These are phyloP conservation scores for Pecten maximus DNA, from an alignment of 2,888 invertebrate genomes.

Conservation along the genomic window DNA sequence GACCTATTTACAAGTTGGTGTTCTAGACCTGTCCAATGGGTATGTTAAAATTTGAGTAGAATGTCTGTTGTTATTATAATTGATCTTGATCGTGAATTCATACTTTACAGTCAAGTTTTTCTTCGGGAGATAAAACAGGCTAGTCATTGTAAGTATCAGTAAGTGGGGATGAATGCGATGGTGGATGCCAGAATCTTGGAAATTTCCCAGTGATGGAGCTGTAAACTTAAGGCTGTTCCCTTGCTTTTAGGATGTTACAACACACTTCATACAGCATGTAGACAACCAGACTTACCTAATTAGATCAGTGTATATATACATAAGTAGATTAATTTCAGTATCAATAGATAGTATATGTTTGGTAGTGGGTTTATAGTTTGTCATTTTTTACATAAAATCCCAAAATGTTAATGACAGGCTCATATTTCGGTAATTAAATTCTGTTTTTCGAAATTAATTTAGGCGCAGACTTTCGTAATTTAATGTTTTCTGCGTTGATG, in stretches of 20 bases:
- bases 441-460: neutral
- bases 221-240: neutral
- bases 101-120: constrained; percentile 13
- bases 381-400: too few relatives aligned
- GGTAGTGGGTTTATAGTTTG: too few relatives aligned
- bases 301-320: neutral
- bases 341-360: too few relatives aligned
- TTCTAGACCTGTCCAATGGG: neutral
- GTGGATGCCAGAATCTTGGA: neutral
- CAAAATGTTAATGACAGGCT: too few relatives aligned
- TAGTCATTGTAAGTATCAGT: neutral
- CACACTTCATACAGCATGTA: neutral
- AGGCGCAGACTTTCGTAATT: too few relatives aligned
- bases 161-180: neutral
- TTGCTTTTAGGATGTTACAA: neutral
- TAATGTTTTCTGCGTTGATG: neutral
- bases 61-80: neutral
- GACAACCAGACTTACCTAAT: neutral
- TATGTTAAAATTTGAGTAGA: neutral
- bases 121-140: constrained; percentile 11
- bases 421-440: too few relatives aligned
- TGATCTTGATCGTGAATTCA: neutral
- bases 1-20: too few relatives aligned
- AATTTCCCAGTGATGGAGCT: neutral
- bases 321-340: neutral